Conservation (phyloP, 2,797 vertebrate species). For the Petrocephalus schoutedeni region DNA sequence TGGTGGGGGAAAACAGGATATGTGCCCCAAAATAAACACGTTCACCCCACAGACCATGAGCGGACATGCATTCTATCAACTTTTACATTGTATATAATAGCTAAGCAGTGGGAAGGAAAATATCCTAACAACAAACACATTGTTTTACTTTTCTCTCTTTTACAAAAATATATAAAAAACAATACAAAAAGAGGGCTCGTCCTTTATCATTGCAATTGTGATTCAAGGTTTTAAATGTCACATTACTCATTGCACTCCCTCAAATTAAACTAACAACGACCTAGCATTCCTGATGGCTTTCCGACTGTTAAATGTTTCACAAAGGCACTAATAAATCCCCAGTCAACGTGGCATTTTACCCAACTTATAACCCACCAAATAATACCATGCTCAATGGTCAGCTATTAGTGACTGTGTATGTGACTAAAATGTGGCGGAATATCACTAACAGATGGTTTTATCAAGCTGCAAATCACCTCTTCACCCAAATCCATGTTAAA, state of each 20-base stretch:
- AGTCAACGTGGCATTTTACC: background rate
- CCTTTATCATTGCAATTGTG: background rate
- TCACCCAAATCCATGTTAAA: background rate
- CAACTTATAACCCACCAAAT: background rate
- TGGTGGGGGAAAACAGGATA: conserved; percentile 47
- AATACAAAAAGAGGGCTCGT: background rate
- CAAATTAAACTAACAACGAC: background rate
- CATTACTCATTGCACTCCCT: background rate
- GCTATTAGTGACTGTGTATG: background rate
- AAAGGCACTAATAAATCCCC: background rate
- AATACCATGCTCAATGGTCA: background rate
- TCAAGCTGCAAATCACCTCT: background rate
- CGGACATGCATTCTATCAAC: background rate
- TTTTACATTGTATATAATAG: background rate
- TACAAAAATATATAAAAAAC: background rate
- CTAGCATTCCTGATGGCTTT: background rate
- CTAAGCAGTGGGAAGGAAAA: background rate
- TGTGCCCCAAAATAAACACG: conserved; percentile 37
- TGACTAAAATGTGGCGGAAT: background rate
- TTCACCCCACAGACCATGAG: conserved; percentile 21
- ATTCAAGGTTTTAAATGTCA: conserved; percentile 18
- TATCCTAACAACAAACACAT: background rate
- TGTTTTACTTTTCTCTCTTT: background rate
- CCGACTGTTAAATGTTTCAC: background rate
- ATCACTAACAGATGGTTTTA: background rate